Conservation (phyloP, 2,113 vertebrate genomes). For the Hyperopisus bebe region DNA sequence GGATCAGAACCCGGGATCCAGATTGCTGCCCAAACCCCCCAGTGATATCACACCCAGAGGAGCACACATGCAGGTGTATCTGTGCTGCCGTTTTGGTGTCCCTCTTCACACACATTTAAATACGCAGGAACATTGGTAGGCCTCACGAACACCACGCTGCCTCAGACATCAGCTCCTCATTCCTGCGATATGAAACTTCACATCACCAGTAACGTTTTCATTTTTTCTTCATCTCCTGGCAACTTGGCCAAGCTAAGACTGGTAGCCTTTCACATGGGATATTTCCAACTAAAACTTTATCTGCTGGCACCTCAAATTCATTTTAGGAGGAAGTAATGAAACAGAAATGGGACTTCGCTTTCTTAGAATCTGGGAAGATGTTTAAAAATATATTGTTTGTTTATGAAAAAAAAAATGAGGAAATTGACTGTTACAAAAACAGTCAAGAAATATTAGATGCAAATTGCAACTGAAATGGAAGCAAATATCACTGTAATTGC, state of each 20-base stretch:
- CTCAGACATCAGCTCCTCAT: not conserved
- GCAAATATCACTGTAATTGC: not conserved
- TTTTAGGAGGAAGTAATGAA: not conserved
- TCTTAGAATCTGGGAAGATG: not conserved
- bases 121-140: not conserved
- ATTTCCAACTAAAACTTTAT: not conserved
- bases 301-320: not conserved
- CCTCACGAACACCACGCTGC: not conserved
- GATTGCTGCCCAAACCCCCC: not conserved
- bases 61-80: not conserved
- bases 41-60: not conserved
- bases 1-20: not conserved
- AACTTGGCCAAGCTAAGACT: not conserved
- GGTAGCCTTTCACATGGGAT: not conserved
- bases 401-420: not conserved
- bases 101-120: not conserved
- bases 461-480: not conserved
- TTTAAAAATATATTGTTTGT: not conserved
- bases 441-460: not conserved
- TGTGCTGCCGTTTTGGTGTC: not conserved
- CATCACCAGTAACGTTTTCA: not conserved
- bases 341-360: not conserved
- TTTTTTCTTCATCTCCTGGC: not conserved
- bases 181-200: not conserved
- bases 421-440: constrained; percentile 1